Evolutionary conservation across 2,113 vertebrate species (phyloP).

Genomic region (Mustelus asterias): DNA sequence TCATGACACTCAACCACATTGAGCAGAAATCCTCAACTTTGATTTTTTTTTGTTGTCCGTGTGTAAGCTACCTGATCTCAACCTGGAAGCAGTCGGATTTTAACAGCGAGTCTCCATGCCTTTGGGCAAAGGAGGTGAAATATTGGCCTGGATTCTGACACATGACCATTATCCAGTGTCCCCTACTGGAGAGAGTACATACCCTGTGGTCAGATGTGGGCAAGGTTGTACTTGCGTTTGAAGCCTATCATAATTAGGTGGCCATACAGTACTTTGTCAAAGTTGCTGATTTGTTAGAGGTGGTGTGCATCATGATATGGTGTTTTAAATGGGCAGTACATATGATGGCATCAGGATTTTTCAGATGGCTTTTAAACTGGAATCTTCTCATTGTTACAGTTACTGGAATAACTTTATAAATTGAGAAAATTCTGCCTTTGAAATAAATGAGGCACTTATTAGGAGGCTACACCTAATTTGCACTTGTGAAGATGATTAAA

Average conservation of each 20-base stretch:
- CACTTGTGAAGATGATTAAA: not conserved
- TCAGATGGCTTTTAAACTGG: not conserved
- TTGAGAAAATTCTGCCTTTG: not conserved
- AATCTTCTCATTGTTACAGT: not conserved
- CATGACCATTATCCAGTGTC: not conserved
- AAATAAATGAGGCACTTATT: not conserved
- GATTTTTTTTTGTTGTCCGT: not conserved
- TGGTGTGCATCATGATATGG: not conserved
- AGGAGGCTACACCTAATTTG: not conserved
- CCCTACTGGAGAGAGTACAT: not conserved
- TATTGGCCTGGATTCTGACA: not conserved
- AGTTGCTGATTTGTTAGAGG: not conserved
- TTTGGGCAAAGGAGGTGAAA: not conserved
- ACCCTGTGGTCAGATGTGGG: not conserved
- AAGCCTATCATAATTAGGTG: not conserved
- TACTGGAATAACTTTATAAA: not conserved
- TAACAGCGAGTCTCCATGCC: not conserved
- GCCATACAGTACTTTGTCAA: not conserved
- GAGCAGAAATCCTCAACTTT: not conserved
- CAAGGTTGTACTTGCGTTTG: not conserved
- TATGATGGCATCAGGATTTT: not conserved
- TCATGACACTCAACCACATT: not conserved
- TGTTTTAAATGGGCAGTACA: not conserved
- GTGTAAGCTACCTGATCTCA: not conserved
- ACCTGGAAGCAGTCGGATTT: not conserved